Evolutionary conservation across 2,797 vertebrate genomes (phyloP), one percentile per base, ranked within the genome.

Genomic region (Parotocinclus haroldoi): DNA sequence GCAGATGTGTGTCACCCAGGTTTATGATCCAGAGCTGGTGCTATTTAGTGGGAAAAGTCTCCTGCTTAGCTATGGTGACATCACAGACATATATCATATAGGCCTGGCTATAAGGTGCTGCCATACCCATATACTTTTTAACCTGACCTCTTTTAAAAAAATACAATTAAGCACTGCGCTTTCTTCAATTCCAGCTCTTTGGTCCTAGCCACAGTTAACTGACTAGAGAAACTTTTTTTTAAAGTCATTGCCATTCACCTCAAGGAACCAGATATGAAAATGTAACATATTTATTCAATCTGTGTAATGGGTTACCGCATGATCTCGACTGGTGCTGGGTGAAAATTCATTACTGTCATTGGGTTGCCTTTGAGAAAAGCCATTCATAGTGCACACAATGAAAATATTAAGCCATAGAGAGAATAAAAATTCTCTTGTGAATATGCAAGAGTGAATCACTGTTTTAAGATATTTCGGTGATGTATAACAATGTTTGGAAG

Each of bases 1-100:
- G 73, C 74, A 78, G 83, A 89, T 76, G 86, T 88, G 69, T 81
- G 80, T 78, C 80, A 84, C 84, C 84, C 83, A 88, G 82, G 88
- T 86, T 85, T 81, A 81, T 79, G 86, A 84, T 81, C 69, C 75
- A 84, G 80, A 83, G 73, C 68, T 77, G 67, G 76, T 89, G 87
- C 84, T 83, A 89, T 81, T 80, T 84, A 87, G 85, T 83, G 86
- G 66, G 67, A 66, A 66, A 66, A 18, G 42, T 58, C 63, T 56
- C 46, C 36, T 50, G 73, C 48, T 69, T 63, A 57, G 38, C 63
- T 67, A 54, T 72, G 69, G 73, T 44, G 17, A 68, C 64, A 76
- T 63, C 71, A 64, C 63, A 66, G 58, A 58, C 66, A 58, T 78
- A 82, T 75, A 81, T 80, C 76, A 80, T 67, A 63, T 40, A 67